Percentiles rank a stretch among this genome's conserved stretches.
phyloP scores from a whole-genome alignment of 2,113 vertebrate species.

The Sturnira hondurensis region DNA sequence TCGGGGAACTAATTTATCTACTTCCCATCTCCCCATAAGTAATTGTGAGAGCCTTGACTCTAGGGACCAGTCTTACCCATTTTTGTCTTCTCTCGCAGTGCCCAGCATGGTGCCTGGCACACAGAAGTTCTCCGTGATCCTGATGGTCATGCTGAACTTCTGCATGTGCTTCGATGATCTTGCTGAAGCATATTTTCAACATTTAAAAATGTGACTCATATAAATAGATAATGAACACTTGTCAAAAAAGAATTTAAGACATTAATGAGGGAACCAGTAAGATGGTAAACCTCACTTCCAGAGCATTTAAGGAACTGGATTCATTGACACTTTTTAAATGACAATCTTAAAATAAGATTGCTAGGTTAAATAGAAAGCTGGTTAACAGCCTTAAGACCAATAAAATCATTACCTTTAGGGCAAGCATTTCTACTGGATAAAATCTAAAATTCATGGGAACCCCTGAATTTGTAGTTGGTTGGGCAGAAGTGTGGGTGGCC shows the following conservation, averaged over 20 bases:
- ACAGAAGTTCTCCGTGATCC: not conserved
- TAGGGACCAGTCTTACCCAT: not conserved
- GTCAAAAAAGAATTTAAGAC: not conserved
- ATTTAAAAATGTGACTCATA: not conserved
- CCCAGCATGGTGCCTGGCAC: accelerated
- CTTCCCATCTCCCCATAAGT: not conserved
- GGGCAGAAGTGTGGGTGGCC: not conserved
- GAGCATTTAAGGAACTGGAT: not conserved
- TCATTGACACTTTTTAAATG: not conserved
- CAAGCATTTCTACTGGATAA: not conserved
- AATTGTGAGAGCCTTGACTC: not conserved
- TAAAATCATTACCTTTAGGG: not conserved
- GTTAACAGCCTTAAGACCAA: not conserved
- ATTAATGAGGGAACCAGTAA: not conserved
- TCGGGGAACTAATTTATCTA: not conserved
- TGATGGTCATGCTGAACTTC: too few relatives aligned
- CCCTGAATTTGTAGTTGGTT: not conserved
- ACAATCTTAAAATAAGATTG: not conserved
- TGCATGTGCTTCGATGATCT: too few relatives aligned
- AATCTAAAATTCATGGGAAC: not conserved
- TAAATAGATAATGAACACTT: not conserved
- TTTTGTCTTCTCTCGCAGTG: not conserved
- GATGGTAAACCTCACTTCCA: not conserved
- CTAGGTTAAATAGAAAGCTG: not conserved
- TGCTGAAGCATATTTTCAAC: not conserved